Evolutionary conservation across 2,797 vertebrate species (phyloP), one percentile per base, ranked within the genome.

Genomic region (Microctenopoma steveboyesi): DNA sequence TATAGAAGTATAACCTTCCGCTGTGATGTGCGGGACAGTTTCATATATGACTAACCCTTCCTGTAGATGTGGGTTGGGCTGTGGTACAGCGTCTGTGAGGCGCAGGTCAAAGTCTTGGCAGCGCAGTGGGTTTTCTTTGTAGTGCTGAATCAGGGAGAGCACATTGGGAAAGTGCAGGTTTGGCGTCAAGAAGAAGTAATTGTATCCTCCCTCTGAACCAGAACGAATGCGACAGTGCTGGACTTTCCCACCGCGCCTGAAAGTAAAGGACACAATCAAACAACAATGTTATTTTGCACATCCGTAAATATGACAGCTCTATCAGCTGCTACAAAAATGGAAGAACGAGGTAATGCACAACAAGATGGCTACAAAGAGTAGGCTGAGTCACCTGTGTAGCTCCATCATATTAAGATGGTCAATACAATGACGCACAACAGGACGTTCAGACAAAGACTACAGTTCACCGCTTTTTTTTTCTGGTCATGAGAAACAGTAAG

Each of bases 151-250:
- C 72, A 99, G 94, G 4, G 91, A 78, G 8, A 95, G 97, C 74
- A 99, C 91, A 74, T 89, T 96, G 84, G 92, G 87, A 78, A 99
- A 98, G 79, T 92, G 95, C 68, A 98, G 91, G 90, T 97, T 96
- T 48, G 97, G 94, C 0, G 97, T 97, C 92, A 99, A 92, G 90
- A 88, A 99, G 89, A 94, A 98, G 84, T 92, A 94, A 3, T 86
- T 81, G 66, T 75, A 16, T 0, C 91, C 91, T 0, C 90, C 95
- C 0, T 98, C 96, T 0, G 84, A 42, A 8, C 66, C 83, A 0
- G 96, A 97, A 63, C 96, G 96, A 64, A 99, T 96, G 2, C 95
- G 94, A 68, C 97, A 99, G 91, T 99, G 97, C 89, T 98, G 97
- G 64, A 98, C 98, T 54, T 95, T 92, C 45, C 96, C 96, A 0